These are phyloP conservation scores for Drosophila paramelanica DNA, from an alignment of 2,888 invertebrate species.

Conservation along the genomic window DNA sequence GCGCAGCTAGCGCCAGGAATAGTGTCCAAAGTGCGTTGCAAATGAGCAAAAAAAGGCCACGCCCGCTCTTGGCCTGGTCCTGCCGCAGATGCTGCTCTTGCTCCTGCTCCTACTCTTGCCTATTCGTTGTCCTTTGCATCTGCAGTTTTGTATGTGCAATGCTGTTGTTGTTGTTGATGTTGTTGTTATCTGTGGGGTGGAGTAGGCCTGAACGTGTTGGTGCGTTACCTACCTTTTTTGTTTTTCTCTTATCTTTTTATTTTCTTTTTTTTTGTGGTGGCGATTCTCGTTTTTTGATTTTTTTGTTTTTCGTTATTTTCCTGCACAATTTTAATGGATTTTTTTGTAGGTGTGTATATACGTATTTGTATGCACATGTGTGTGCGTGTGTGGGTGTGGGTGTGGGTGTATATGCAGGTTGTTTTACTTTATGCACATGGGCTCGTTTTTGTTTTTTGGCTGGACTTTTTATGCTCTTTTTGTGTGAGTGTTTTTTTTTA, in stretches of 20 bases:
- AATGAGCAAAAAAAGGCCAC: conserved; percentile 84
- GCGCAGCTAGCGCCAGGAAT: conserved; percentile 56
- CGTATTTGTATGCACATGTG: conserved; percentile 8
- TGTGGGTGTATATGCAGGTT: conserved; percentile 32
- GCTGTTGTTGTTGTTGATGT: conserved; percentile 8
- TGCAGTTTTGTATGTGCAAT: conserved; percentile 49
- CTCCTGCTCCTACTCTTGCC: conserved; percentile 3
- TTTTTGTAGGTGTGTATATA: conserved; percentile 49
- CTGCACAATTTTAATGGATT: conserved; percentile 72
- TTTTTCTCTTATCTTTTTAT: not conserved
- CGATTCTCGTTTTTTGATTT: conserved; percentile 8
- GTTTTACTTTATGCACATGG: conserved; percentile 60
- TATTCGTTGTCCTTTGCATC: conserved; percentile 28
- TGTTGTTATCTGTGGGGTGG: conserved; percentile 18
- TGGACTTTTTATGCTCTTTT: conserved; percentile 29
- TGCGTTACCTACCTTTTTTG: conserved; percentile 47
- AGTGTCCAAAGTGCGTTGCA: conserved; percentile 80
- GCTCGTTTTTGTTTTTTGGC: conserved; percentile 35
- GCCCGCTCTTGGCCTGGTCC: conserved; percentile 67
- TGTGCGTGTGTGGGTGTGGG: conserved; percentile 9
- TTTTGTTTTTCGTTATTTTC: conserved; percentile 58
- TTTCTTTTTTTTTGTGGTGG: conserved; percentile 18
- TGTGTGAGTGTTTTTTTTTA: conserved; percentile 8
- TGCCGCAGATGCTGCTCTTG: conserved; percentile 3
- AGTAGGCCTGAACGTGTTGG: conserved; percentile 59